Base-by-base conservation (phyloP, 2,797 vertebrate species). In the Neosalanx taihuensis region DNA sequence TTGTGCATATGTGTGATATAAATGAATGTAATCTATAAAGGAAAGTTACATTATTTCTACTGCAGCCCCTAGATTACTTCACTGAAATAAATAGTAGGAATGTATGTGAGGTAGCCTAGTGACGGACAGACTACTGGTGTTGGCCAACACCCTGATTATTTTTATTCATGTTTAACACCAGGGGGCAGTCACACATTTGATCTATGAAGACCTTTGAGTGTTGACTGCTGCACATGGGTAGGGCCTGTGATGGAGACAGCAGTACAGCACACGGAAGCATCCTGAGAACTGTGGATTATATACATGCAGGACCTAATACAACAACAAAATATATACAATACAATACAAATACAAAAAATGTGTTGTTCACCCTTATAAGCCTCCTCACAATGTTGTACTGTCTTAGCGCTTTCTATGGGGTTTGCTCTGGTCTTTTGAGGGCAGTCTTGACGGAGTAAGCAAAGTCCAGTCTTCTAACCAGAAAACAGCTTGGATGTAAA, bases 141-240 rank as follows among this genome's bases (percentile, higher is more conserved):
- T 7, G 4, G 51, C 51, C 51, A 53, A 53, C 51, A 59, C n/a
- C 57, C 20, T 2, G 20, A 10, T 59, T 64, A 17, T 64, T n/a
- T 33, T 79, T 20, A 77, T 74, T 65, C 49, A 61, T 12, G 75
- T 75, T 71, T 31, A 82, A 76, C 82, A 83, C 74, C 78, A 88
- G 87, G 81, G 84, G 46, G 81, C 81, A 86, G 81, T 80, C 64
- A 82, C 69, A 81, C 30, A 71, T 79, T 71, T 69, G 31, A 78
- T 29, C 64, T 46, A 66, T 20, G 56, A 70, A 64, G 15, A 63
- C 35, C 59, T 4, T 12, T 63, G 41, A 23, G 66, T 57, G 26
- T 57, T n/a, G 20, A 18, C 5, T 29, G 1, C 59, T 56, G 29
- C 9, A 5, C 46, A 33, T 17, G 65, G 17, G 64, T 37, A 35